Percentiles rank a stretch among this genome's conserved stretches.
These are phyloP conservation scores for Phyllopteryx taeniolatus DNA, from an alignment of 2,113 vertebrate genomes.

Conservation along the genomic window DNA sequence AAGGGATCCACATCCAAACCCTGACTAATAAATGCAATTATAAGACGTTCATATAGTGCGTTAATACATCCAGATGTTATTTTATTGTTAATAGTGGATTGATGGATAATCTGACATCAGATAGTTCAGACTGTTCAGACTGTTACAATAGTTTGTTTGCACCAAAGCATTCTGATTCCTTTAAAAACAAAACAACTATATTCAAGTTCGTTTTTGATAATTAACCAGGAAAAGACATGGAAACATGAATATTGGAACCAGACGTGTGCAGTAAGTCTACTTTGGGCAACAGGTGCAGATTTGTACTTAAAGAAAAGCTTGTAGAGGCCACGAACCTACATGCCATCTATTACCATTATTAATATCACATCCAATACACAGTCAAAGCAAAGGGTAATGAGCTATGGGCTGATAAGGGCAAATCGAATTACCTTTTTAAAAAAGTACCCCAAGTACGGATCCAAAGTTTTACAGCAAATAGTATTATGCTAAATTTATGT, in stretches of 20 bases:
- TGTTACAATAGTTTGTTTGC: not conserved
- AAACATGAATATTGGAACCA: conserved; percentile 5
- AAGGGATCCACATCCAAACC: not conserved
- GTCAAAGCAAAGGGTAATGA: conserved; percentile 38
- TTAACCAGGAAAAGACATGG: not conserved
- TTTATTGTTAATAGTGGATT: not conserved
- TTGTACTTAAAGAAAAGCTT: conserved; percentile 16
- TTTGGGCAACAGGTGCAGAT: conserved; percentile 10
- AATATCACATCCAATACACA: conserved; percentile 16
- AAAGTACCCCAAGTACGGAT: conserved; percentile 11
- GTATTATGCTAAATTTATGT: not conserved
- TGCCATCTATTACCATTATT: conserved; percentile 25
- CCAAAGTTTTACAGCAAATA: conserved; percentile 25
- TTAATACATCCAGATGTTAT: no score
- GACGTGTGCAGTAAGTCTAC: conserved; percentile 11
- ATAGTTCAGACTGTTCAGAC: not conserved
- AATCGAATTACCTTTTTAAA: conserved; percentile 37
- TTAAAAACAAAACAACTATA: not conserved
- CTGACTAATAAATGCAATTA: no score
- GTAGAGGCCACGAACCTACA: conserved; percentile 17
- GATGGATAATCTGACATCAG: not conserved
- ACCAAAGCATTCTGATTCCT: not conserved
- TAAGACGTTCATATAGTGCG: no score
- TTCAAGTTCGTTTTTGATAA: not conserved
- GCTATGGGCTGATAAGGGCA: conserved; percentile 11